These are phyloP conservation scores for Dinoponera quadriceps DNA, from an alignment of 1,140 invertebrate genomes.

Conservation along the genomic window DNA sequence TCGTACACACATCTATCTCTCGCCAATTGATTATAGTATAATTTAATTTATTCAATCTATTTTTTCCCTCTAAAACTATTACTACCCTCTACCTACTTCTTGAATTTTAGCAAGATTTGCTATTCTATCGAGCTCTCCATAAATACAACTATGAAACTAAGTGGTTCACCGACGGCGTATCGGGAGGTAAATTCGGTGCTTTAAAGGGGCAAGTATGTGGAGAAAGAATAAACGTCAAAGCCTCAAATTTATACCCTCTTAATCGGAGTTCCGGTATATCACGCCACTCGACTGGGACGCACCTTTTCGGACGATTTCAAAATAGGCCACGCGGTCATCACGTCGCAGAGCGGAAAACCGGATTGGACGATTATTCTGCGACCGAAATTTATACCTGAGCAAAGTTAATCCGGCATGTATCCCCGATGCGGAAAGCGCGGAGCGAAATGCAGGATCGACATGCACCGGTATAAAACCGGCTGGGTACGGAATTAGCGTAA, in stretches of 20 bases:
- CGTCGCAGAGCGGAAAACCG: neutral
- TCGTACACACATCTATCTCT: too few relatives aligned
- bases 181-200: too few relatives aligned
- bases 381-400: conserved; percentile 21
- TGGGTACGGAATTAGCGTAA: conserved; percentile 37
- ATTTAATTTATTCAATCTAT: too few relatives aligned
- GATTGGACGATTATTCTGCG: neutral
- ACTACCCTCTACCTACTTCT: too few relatives aligned
- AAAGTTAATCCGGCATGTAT: conserved; percentile 14
- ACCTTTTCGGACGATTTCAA: conserved; percentile 18
- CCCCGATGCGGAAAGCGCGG: neutral
- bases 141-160: too few relatives aligned
- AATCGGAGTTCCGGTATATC: conserved; percentile 1
- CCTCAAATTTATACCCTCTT: neutral
- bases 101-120: too few relatives aligned
- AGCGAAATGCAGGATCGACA: conserved; percentile 26
- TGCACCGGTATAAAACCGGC: neutral
- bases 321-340: neutral
- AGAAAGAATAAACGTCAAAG: neutral
- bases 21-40: too few relatives aligned
- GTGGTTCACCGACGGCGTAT: too few relatives aligned
- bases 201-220: too few relatives aligned
- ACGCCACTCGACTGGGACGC: neutral
- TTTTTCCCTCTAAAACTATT: too few relatives aligned
- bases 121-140: too few relatives aligned